phyloP scores from a whole-genome alignment of 1,140 invertebrate species.

The Drosophila pandora region DNA sequence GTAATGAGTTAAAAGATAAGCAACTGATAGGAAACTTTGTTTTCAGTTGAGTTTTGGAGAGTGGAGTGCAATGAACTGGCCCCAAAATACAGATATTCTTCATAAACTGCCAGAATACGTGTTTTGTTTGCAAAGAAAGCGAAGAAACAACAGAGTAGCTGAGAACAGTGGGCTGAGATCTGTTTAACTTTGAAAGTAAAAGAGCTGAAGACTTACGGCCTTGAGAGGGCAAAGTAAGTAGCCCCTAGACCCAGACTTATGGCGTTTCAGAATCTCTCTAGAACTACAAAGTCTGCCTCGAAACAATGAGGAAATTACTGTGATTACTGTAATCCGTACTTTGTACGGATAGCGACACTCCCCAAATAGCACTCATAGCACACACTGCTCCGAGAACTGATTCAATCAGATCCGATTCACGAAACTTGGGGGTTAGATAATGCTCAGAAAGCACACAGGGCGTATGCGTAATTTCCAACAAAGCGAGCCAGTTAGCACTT shows the following conservation, averaged over 20 bases:
- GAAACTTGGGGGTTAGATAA: conserved; percentile 29
- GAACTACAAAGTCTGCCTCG: conserved; percentile 7
- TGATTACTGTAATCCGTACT: conserved; percentile 40
- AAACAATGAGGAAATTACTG: conserved; percentile 70
- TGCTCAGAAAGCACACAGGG: conserved; percentile 11
- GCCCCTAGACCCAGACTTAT: neutral
- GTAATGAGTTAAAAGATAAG: conserved; percentile 9
- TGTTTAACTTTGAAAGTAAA: neutral
- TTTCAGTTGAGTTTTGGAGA: conserved; percentile 1
- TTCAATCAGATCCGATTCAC: conserved; percentile 38
- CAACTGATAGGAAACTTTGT: conserved; percentile 16
- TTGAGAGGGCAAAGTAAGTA: conserved; percentile 25
- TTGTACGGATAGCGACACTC: conserved; percentile 5
- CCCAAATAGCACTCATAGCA: neutral
- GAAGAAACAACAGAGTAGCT: conserved; percentile 13
- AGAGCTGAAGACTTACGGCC: neutral
- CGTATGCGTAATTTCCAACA: conserved; percentile 38
- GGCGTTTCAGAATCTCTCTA: conserved; percentile 13
- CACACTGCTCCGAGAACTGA: conserved; percentile 19
- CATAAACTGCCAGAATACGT: conserved; percentile 26
- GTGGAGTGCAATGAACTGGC: conserved; percentile 51
- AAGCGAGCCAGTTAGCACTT: neutral
- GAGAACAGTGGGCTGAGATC: conserved; percentile 7
- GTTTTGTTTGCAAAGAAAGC: conserved; percentile 54
- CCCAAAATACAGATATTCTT: conserved; percentile 29